Evolutionary conservation across 2,113 vertebrate species (phyloP).

Genomic region (Potamarius usumacintae): DNA sequence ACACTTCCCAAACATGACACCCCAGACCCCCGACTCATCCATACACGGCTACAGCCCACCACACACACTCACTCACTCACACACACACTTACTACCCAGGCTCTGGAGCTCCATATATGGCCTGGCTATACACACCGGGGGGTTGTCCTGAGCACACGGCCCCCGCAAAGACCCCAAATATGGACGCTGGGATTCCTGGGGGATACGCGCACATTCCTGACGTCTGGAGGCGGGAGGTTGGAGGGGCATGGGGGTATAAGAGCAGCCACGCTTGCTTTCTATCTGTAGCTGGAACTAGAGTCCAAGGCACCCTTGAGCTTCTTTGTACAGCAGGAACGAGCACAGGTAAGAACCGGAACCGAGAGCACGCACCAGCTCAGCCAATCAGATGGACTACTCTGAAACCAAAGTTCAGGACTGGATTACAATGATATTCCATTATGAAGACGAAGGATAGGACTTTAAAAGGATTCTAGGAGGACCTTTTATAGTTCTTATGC

Average conservation of each 20-base stretch:
- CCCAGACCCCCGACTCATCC: not conserved
- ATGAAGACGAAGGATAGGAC: not conserved
- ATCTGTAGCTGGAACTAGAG: slow-evolving; percentile 54
- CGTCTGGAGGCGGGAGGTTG: slow-evolving; percentile 28
- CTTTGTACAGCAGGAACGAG: slow-evolving; percentile 49
- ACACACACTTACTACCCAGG: not conserved
- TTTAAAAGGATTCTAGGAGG: not conserved
- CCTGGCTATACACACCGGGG: slow-evolving; percentile 53
- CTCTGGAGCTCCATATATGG: slow-evolving; percentile 83
- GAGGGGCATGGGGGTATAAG: slow-evolving; percentile 68
- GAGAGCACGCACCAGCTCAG: not conserved
- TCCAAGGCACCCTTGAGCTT: slow-evolving; percentile 52
- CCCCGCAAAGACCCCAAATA: slow-evolving; percentile 82
- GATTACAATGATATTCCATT: not conserved
- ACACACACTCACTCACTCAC: not conserved
- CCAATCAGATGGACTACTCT: not conserved
- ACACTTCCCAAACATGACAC: not conserved
- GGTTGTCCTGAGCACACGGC: slow-evolving; percentile 78
- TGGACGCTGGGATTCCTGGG: slow-evolving; percentile 75
- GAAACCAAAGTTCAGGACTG: not conserved
- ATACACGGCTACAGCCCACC: slow-evolving; percentile 15
- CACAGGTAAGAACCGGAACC: slow-evolving; percentile 60
- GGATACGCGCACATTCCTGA: slow-evolving; percentile 61
- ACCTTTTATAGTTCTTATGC: not conserved
- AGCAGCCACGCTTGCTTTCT: slow-evolving; percentile 48